Percentiles rank a stretch among this genome's conserved stretches.
Evolutionary conservation across 2,113 vertebrate genomes (phyloP).

Genomic region (Passer domesticus): DNA sequence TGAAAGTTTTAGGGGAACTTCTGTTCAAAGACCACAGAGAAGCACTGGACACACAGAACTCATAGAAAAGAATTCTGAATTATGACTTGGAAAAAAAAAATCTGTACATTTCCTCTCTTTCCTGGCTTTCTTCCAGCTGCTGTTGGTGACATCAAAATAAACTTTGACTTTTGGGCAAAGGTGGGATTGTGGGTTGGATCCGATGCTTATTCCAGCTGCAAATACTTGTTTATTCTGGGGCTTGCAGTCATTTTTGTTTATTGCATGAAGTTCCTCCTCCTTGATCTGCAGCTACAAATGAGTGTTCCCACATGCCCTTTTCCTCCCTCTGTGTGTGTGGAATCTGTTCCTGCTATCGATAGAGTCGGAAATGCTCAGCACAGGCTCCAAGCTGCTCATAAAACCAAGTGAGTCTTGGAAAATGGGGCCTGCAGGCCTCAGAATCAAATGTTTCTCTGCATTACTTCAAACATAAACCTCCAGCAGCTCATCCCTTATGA

Average conservation of each 20-base stretch:
- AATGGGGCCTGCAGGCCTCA: not conserved
- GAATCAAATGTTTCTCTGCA: not conserved
- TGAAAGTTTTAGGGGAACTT: not conserved
- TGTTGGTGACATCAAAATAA: not conserved
- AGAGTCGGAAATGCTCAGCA: accelerated
- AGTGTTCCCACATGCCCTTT: not conserved
- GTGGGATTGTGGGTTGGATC: not conserved
- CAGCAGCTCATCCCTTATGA: not conserved
- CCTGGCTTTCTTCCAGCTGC: not conserved
- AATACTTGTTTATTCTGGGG: not conserved
- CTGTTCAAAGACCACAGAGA: not conserved
- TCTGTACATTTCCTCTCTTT: not conserved
- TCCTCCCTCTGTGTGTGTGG: not conserved
- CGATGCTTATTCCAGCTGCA: not conserved
- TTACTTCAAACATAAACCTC: not conserved
- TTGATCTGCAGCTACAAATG: not conserved
- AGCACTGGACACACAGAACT: not conserved
- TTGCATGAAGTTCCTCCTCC: not conserved
- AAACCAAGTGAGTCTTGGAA: not conserved
- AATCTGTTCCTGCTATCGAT: accelerated
- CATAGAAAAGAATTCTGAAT: not conserved
- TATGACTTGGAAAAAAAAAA: not conserved
- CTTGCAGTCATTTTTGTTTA: not conserved
- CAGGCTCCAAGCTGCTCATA: not conserved
- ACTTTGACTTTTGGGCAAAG: not conserved